These are phyloP conservation scores for Lordiphosa clarofinis DNA, from an alignment of 1,140 invertebrate genomes.

Conservation along the genomic window DNA sequence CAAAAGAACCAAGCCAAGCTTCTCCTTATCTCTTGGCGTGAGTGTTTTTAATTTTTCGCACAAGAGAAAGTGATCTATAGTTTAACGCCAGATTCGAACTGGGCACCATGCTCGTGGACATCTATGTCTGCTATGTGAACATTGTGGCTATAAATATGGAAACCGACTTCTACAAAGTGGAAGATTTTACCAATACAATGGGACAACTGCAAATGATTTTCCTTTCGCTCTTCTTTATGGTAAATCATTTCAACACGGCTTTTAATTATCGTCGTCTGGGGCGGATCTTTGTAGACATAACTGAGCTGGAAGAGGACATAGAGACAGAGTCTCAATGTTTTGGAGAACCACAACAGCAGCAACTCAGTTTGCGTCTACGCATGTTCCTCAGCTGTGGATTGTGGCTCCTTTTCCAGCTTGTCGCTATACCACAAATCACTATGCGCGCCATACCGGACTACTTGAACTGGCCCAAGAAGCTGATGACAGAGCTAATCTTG, in stretches of 20 bases:
- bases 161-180: slow-evolving; percentile 8
- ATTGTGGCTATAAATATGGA: slow-evolving; percentile 16
- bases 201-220: slow-evolving; percentile 30
- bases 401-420: slow-evolving; percentile 12
- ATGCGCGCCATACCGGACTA: no score
- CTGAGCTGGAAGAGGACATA: slow-evolving; percentile 15
- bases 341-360: slow-evolving; percentile 11
- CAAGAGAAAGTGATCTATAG: no score
- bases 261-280: slow-evolving; percentile 23
- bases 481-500: no score
- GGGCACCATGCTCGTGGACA: slow-evolving; percentile 3
- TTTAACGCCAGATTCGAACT: slow-evolving; percentile 25
- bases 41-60: slow-evolving; percentile 26
- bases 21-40: no score
- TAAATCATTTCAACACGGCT: slow-evolving; percentile 14
- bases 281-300: slow-evolving; percentile 18
- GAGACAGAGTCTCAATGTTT: slow-evolving; percentile 20
- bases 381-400: slow-evolving; percentile 10
- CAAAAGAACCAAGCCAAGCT: no score
- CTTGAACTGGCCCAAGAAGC: no score
- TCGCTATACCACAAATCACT: no score
- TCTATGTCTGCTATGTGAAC: slow-evolving; percentile 13
- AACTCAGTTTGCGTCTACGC: slow-evolving; percentile 7
- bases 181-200: slow-evolving; percentile 39
- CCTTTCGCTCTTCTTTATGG: not conserved